Base-by-base conservation (phyloP, 2,888 invertebrate genomes). In the Ornithoptera priamus region DNA sequence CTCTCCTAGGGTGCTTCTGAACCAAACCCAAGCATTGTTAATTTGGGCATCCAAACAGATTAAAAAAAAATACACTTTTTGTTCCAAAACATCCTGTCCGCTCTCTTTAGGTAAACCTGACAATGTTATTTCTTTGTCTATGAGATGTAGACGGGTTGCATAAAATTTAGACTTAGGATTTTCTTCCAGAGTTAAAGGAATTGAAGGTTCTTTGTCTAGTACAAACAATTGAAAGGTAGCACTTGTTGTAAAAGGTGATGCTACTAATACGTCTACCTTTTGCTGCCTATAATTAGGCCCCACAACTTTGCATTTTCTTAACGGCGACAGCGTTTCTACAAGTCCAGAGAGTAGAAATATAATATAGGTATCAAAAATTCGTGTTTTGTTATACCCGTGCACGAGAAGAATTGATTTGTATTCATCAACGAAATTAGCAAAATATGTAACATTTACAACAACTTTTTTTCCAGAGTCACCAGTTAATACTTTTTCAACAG, bases 361-460 rank as follows among this genome's bases (percentile, higher is more conserved):
- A 50, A 90, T 80, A 65, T 89, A 92, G 0, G 90, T 89, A 72
- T 92, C 92, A 73, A 91, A 92, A 71, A 92, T 85, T 76, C 91
- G 80, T 68, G 90, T 89, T 82, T 92, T 92, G 71, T 90, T 92
- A 68, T 88, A 89, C 46, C 92, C 92, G 71, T 90, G 88, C 53
- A 92, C 80, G 12, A 92, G 78, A 46, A 92, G 83, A 65, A 87
- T 80, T 57, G 88, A 85, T 39, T 73, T 80, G 71, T 88, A 85
- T 72, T 85, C 81, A 17, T 78, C 73, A 17, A 88, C 82, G 75
- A 89, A 91, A 75, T 90, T 89, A 1, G 90, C 91, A 15, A 77
- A 78, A 71, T 85, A 92, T 80, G 85, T 90, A n/a, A 90, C 81
- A 71, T 74, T 85, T 22, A 92, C 72, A 73, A 79, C 82, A 73